Evolutionary conservation across 2,888 invertebrate genomes (phyloP).

Genomic region (Busseola fusca): DNA sequence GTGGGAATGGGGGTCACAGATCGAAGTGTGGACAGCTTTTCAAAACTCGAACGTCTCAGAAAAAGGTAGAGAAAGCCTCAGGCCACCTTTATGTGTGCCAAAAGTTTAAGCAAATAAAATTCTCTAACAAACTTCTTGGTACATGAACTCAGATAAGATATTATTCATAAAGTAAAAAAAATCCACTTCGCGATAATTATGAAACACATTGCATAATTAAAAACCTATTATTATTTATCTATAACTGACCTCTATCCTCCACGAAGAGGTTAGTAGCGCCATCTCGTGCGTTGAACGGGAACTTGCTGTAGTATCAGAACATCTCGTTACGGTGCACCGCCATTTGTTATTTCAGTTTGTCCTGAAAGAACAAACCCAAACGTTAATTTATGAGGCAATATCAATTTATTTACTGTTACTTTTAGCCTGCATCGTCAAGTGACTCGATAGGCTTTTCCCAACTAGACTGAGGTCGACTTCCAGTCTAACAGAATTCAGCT

Average conservation of each 20-base stretch:
- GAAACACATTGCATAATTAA: not conserved
- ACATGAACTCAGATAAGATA: not conserved
- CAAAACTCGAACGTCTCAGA: not conserved
- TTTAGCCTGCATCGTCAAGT: too few species aligned
- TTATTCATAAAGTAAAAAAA: not conserved
- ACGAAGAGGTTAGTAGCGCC: constrained; percentile 17
- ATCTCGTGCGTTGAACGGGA: constrained; percentile 25
- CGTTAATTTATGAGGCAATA: not conserved
- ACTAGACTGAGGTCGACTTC: not conserved
- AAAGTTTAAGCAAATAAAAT: not conserved
- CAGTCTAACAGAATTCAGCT: not conserved
- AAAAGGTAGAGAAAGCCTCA: not conserved
- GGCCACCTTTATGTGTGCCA: not conserved
- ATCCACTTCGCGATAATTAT: not conserved
- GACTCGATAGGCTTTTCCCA: not conserved
- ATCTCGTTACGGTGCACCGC: not conserved
- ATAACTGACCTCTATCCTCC: constrained; percentile 12
- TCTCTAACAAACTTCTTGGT: not conserved
- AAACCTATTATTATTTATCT: not conserved
- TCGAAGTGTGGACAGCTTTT: not conserved
- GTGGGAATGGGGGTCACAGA: not conserved
- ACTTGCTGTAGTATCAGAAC: constrained; percentile 5
- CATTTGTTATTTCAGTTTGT: not conserved
- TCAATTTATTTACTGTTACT: too few species aligned
- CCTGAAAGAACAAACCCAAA: constrained; percentile 15